These are phyloP conservation scores for Hybognathus amarus DNA, from an alignment of 2,797 vertebrate species.

Conservation along the genomic window DNA sequence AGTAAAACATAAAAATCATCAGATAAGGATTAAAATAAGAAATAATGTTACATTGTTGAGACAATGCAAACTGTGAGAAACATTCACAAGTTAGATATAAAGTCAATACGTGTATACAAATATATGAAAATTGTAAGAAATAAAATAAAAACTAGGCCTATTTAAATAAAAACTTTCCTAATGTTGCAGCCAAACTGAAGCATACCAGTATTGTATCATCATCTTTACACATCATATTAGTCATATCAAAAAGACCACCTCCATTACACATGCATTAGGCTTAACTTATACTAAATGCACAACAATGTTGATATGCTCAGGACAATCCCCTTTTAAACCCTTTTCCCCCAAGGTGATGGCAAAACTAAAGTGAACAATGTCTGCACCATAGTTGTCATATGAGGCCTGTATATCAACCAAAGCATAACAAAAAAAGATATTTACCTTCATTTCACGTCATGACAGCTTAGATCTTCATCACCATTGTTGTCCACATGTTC, in stretches of 20 bases:
- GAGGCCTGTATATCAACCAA: background rate
- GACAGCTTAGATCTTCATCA: background rate
- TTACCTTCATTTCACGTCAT: background rate
- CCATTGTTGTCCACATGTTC: background rate
- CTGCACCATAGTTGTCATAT: background rate
- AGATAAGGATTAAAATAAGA: conserved; percentile 7
- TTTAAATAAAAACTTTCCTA: background rate
- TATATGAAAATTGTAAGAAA: background rate
- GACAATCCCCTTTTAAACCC: too few relatives aligned
- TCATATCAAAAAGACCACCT: background rate
- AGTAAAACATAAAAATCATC: background rate
- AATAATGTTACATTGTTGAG: background rate
- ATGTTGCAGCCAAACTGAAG: background rate
- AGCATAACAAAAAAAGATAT: background rate
- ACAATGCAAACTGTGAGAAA: background rate
- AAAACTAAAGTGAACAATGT: background rate
- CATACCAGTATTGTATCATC: background rate
- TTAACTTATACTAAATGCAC: background rate
- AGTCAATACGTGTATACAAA: background rate
- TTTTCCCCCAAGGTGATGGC: background rate
- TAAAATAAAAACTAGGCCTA: too few relatives aligned
- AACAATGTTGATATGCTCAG: background rate
- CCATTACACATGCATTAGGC: background rate
- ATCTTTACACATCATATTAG: background rate
- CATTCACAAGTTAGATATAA: background rate